Base-by-base conservation (phyloP, 2,797 vertebrate genomes). In the Agapornis canus region DNA sequence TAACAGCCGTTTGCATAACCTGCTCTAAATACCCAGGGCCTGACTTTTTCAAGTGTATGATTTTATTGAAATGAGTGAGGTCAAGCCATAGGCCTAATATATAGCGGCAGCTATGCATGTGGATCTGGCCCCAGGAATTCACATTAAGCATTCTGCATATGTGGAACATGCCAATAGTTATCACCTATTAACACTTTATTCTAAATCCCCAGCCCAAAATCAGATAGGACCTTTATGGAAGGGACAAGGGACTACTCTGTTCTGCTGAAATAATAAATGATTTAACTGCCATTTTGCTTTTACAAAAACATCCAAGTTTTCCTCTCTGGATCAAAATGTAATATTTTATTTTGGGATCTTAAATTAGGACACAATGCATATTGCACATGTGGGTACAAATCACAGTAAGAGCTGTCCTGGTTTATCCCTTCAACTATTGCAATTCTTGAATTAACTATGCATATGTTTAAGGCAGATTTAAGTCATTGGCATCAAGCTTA, bases 51-150 rank as follows among this genome's bases (percentile, higher is more conserved):
- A 64, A 93, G 54, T 49, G 72, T 47, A 37, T 43, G 19, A 51
- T 94, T 90, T 88, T 88, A 61, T 19, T 90, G 42, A 92, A 92
- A 86, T 57, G 25, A 83, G 21, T 47, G 48, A 81, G 57, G 86
- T 95, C 76, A 89, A 72, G 72, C 47, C 72, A 42, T 52, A 91
- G 61, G 42, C 86, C 76, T 91, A 71, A 81, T 21, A 61, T 14
- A 27, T 25, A 91, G 51, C 60, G 90, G 51, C 51, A 89, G 23
- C 23, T 57, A 7, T 65, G 48, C 21, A 56, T 83, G 48, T 32
- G 60, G 40, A 68, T 64, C 23, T 73, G 32, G 6, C 17, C 54
- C n/a, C 42, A 60, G 59, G 35, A 87, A 87, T 68, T 73, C 68
- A 27, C 11, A 57, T 45, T 52, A 17, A 22, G 27, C 7, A 3